Base-by-base conservation (phyloP, 2,888 invertebrate species). In the Nematopogon swammerdamellus region DNA sequence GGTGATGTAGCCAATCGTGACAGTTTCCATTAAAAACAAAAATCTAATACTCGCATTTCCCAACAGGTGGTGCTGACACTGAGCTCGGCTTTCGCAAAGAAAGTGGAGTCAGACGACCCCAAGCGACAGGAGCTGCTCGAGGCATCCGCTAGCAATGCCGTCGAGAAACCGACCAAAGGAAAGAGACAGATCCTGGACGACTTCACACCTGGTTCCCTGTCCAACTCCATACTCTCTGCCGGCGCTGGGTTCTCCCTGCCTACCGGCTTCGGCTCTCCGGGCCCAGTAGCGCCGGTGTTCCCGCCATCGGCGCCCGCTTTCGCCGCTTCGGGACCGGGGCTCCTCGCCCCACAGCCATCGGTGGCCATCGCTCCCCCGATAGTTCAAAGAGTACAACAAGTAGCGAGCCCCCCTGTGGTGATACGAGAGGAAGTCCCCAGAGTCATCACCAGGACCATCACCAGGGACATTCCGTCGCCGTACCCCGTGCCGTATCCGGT, bases 341-440 rank as follows among this genome's bases (percentile, higher is more conserved):
- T 5, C 58, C 44, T 48, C n/a, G n/a, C n/a, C n/a, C n/a, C n/a
- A 57, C 60, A 47, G 64, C 65, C 65, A 55, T 64, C 5, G 52
- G 54, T 25, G n/a, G 16, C 4, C 6, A 17, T 45, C 17, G 3
- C 18, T 6, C 25, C 25, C n/a, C 43, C 48, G 49, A 48, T 44
- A 49, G 42, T 19, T 45, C 36, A 18, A 51, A 8, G 46, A 51
- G 8, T 46, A 5, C 46, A 19, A 25, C 55, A 56, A 0, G 49
- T 55, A 4, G 54, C 55, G 0, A 54, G 55, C 10, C 45, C 52
- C 1, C 79, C 77, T 4, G 75, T 77, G 11, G 69, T 77, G 20
- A 59, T 77, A 2, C 64, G 77, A 3, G 76, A 77, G 57, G 79
- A 79, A 60, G 67, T 77, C 2, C 76, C 77, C 1, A 66, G 75